Conservation (phyloP, 2,797 vertebrate genomes). For the Aulostomus chinensis region DNA sequence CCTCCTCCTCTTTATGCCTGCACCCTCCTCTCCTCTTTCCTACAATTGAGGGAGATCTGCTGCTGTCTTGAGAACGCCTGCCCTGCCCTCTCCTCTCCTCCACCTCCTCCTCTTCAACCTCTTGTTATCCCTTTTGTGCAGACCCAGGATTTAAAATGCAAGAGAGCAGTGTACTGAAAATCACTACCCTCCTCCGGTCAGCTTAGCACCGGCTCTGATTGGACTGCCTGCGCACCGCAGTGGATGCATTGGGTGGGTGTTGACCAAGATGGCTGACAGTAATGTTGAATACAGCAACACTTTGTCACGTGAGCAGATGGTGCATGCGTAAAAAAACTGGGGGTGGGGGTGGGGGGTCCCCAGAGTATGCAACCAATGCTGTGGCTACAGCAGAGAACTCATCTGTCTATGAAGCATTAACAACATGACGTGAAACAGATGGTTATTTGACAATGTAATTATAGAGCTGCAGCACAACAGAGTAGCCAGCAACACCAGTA, state of each 20-base stretch:
- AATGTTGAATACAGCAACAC: slow-evolving; percentile 83
- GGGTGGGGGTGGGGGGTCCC: slow-evolving; percentile 63
- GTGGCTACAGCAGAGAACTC: slow-evolving; percentile 65
- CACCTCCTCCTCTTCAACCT: slow-evolving; percentile 25
- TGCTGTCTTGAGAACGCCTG: slow-evolving; percentile 55
- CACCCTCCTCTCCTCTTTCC: slow-evolving; percentile 63
- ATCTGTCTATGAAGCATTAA: slow-evolving; percentile 39
- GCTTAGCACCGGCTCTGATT: slow-evolving; percentile 68
- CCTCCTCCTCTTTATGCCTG: no score
- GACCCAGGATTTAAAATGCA: slow-evolving; percentile 59
- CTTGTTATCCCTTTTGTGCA: slow-evolving; percentile 54
- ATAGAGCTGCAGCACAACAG: background rate
- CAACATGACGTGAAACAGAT: slow-evolving; percentile 16
- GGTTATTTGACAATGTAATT: slow-evolving; percentile 20
- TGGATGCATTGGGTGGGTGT: slow-evolving; percentile 91
- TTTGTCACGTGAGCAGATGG: slow-evolving; percentile 92
- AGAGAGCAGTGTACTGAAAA: slow-evolving; percentile 54
- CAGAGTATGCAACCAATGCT: slow-evolving; percentile 78
- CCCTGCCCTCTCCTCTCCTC: slow-evolving; percentile 45
- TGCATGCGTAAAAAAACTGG: slow-evolving; percentile 72
- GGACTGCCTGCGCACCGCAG: slow-evolving; percentile 83
- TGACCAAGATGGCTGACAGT: slow-evolving; percentile 98
- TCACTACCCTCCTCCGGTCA: slow-evolving; percentile 64
- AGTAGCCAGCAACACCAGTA: background rate
- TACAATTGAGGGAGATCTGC: slow-evolving; percentile 51